Evolutionary conservation across 2,113 vertebrate genomes (phyloP).

Genomic region (Isichthys henryi): DNA sequence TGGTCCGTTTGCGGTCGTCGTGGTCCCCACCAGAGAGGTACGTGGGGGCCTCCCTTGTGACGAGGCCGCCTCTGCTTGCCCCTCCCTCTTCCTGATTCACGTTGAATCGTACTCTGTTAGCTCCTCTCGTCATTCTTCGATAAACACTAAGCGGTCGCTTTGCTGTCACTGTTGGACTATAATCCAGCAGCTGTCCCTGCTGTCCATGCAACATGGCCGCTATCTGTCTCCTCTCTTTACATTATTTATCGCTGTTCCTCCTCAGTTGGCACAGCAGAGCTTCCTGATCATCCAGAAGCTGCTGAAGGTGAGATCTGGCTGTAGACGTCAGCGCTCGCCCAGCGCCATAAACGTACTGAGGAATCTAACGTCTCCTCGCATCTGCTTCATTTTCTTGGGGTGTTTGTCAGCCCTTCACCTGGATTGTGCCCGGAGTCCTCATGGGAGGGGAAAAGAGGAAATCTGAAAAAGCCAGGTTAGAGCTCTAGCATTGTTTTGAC

Average conservation of each 20-base stretch:
- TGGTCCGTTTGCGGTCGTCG: slow-evolving; percentile 79
- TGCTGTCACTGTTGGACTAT: background rate
- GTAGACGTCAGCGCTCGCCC: background rate
- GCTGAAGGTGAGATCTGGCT: slow-evolving; percentile 66
- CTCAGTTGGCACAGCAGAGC: slow-evolving; percentile 83
- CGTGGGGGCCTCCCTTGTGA: background rate
- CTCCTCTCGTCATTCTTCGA: background rate
- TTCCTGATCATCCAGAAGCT: slow-evolving; percentile 85
- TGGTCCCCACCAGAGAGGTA: slow-evolving; percentile 95
- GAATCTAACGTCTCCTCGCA: background rate
- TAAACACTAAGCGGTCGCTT: background rate
- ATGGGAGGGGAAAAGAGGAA: slow-evolving; percentile 98
- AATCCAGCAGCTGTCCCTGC: background rate
- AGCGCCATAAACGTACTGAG: background rate
- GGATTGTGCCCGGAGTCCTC: slow-evolving; percentile 93
- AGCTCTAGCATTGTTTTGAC: background rate
- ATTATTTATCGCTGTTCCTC: background rate
- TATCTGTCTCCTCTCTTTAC: background rate
- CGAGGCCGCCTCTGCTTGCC: background rate
- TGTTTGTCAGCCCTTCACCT: slow-evolving; percentile 76
- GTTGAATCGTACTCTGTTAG: background rate
- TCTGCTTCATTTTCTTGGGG: background rate
- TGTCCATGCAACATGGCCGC: background rate
- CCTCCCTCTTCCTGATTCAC: background rate
- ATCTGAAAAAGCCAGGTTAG: slow-evolving; percentile 90